Base-by-base conservation (phyloP, 2,888 invertebrate species). In the Chironomus riparius region DNA sequence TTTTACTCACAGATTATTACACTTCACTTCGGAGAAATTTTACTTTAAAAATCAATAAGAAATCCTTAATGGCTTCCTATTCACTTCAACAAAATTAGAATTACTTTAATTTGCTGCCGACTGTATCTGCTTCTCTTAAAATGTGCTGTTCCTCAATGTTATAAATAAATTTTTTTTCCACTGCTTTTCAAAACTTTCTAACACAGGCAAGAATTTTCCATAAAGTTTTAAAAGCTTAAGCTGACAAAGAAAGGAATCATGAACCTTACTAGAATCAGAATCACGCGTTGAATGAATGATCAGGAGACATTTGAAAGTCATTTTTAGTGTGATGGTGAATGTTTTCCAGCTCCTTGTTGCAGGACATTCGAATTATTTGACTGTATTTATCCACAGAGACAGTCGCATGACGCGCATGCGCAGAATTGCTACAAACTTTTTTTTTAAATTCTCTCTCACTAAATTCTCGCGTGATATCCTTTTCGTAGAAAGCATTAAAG, bases 281-380 rank as follows among this genome's bases (percentile, higher is more conserved):
- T 70, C 70, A 70, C 50, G 18, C 56, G 70, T 50, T 18, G 21
- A 47, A 12, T 56, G 70, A 50, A 47, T 70, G 70, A 70, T 70
- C 70, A 70, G 50, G 56, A 50, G 70, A 24, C 69, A 47, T 69
- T 69, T 69, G 69, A 69, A 69, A 69, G 69, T 69, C 69, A 69
- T 47, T 47, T 6, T 21, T 18, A 69, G 47, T 69, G 69, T 69
- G 10, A 68, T 21, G n/a, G 69, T 47, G 69, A 69, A 69, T 69
- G 69, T 47, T 69, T 69, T 15, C 5, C 6, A 68, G 28, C 38
- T 69, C 69, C 69, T 69, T 38, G 69, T 47, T 69, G 4, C 15
- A 47, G 15, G 47, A 56, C 56, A 10, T 38, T 10, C 28, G 28
- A 38, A 10, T 1, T 0, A 38, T 38, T 28, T 28, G 28, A 28